phyloP scores from a whole-genome alignment of 2,797 vertebrate genomes.

The Ibycter americanus region DNA sequence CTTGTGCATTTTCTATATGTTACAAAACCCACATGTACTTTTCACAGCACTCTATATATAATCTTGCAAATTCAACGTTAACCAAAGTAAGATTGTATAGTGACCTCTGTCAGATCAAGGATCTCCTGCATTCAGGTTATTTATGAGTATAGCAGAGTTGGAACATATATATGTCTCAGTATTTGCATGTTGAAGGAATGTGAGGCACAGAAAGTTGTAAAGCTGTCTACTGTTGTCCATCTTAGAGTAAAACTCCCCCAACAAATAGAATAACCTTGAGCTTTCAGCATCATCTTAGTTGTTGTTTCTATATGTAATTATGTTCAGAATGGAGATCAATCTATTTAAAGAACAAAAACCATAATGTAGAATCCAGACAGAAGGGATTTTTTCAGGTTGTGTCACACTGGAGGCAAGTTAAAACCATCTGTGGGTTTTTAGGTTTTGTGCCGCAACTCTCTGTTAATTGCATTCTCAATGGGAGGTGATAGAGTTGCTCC shows the following conservation, averaged over 20 bases:
- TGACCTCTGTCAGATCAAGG: background rate
- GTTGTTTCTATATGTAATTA: background rate
- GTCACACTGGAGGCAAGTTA: background rate
- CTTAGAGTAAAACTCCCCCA: background rate
- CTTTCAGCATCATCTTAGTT: background rate
- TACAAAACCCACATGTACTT: background rate
- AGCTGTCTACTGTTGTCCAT: background rate
- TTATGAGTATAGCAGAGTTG: background rate
- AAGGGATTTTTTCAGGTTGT: background rate
- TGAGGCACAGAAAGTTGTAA: background rate
- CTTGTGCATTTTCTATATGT: background rate
- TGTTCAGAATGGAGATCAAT: background rate
- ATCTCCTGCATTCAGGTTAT: background rate
- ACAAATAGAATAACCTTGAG: background rate
- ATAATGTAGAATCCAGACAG: background rate
- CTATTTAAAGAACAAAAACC: background rate
- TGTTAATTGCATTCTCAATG: background rate
- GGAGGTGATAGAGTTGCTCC: background rate
- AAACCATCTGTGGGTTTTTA: background rate
- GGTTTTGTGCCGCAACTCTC: background rate
- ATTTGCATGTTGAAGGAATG: background rate
- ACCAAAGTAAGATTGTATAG: background rate
- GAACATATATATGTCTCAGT: background rate
- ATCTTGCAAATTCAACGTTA: background rate
- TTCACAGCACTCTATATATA: background rate